Base-by-base conservation (phyloP, 1,140 invertebrate species). In the Kradibia gibbosae region DNA sequence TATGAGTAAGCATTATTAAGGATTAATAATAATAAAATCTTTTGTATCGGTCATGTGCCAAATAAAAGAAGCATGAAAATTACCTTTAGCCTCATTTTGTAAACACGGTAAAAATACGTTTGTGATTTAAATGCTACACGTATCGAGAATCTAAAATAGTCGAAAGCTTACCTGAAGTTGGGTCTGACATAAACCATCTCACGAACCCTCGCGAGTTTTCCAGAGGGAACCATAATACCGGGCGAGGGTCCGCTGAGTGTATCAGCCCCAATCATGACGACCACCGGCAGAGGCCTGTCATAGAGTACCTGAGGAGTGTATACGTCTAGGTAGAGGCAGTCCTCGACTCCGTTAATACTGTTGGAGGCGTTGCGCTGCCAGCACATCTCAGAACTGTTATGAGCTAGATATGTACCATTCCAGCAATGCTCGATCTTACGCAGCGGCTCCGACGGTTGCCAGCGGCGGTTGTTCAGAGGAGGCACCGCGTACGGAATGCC, bases 401-500 rank as follows among this genome's bases (percentile, higher is more conserved):
- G 94, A 3, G 94, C 94, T 79, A 93, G 85, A 28, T 94, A 92
- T 0, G 94, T 96, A 25, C 93, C 95, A 83, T 95, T 95, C 96
- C 96, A 97, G 87, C 96, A 98, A 75, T 95, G 91, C 28, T 94
- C 93, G 57, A 97, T 91, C 25, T 92, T 91, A 48, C 94, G 90
- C 1, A 96, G 88, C 5, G 93, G 89, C 83, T 94, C 92, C 0
- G 96, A 95, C 7, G 93, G 92, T 55, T 93, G 93, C 93, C 96
- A 98, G 80, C 96, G 93, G 34, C 92, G 91, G 62, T 94, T 93
- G 15, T 91, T 93, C 0, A 95, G 83, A 0, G 97, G 96, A 17
- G 96, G 94, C n/a, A 94, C 85, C 4, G 97, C 96, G 88, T 96
- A 98, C 0, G 96, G 97, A 71, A 98, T 95, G 25, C 96, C 96